A percentile compares a stretch with the other conserved stretches of the same genome.
Evolutionary conservation across 1,140 invertebrate species (phyloP).

Genomic region (Neodiprion virginianus): DNA sequence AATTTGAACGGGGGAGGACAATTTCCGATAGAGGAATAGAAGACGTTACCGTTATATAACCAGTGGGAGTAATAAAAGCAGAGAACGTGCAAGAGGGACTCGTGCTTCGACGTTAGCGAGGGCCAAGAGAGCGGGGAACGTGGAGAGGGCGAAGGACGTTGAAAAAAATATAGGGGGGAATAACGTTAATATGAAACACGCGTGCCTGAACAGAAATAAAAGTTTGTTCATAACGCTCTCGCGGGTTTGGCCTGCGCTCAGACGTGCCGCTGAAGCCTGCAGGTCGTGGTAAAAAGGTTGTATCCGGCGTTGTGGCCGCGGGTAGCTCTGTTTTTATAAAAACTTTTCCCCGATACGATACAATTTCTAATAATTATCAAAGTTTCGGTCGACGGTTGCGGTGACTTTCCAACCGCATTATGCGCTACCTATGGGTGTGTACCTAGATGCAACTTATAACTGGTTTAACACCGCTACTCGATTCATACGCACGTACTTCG

Average conservation of each 20-base stretch:
- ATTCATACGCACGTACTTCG: not conserved
- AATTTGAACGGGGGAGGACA: not conserved
- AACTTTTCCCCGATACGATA: slow-evolving; percentile 2
- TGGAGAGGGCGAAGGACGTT: not conserved
- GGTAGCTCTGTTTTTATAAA: slow-evolving; percentile 6
- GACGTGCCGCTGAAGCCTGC: not conserved
- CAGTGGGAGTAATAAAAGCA: not conserved
- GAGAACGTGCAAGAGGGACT: not conserved
- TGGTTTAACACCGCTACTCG: not conserved
- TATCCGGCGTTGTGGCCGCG: not conserved
- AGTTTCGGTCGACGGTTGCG: not conserved
- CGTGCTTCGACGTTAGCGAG: too few species aligned
- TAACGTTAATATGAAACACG: slow-evolving; percentile 15
- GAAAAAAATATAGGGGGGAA: not conserved
- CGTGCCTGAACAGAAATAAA: slow-evolving; percentile 14
- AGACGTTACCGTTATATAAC: not conserved
- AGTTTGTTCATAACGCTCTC: slow-evolving; percentile 11
- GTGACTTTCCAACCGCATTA: not conserved
- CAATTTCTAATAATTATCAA: slow-evolving; percentile 13
- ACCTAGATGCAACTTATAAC: not conserved
- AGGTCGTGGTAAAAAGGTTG: not conserved
- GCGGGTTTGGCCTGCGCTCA: not conserved
- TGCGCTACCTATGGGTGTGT: too few species aligned
- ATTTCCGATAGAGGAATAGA: not conserved
- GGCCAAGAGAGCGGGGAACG: not conserved